Evolutionary conservation across 2,888 invertebrate species (phyloP), one percentile per base, ranked within the genome.

Genomic region (Drosophila greeni): DNA sequence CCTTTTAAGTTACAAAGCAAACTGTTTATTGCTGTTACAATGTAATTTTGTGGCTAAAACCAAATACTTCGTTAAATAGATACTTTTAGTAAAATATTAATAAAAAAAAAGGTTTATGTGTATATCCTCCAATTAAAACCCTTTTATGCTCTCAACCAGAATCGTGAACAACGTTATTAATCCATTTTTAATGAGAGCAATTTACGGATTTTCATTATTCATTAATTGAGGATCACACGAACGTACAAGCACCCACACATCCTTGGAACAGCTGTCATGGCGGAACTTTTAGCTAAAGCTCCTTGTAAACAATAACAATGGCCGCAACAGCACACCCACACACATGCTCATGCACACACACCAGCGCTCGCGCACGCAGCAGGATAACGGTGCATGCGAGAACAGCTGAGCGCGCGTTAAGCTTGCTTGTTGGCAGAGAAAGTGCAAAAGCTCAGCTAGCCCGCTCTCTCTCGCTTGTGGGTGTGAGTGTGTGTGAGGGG

Each of bases 381-480:
- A 60, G 59, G 59, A 60, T 59, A 59, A 45, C 37, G 31, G n/a
- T 59, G 7, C 33, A 29, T 23, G 14, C 5, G 26, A 24, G 60
- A 59, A 59, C 59, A 59, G 59, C 60, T 59, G 59, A 45, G 45
- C 43, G 24, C 24, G 43, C 18, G 45, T 47, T 24, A 45, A 60
- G 37, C 45, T 61, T 20, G 49, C 49, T 31, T 31, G 64, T 34
- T 23, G 61, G 29, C 51, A 62, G 52, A 65, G 52, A 62, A 62
- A 64, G 62, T 62, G 62, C 62, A 31, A 62, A 60, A 62, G 51
- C 67, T 67, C 24, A 26, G 45, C 43, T 31, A 34, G 26, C 54
- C 31, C 42, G 23, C 36, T 53, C 34, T 43, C 53, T 8, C 54
- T 66, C 36, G 49, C 29, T 36, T 57, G 5, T 24, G 26, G 24